Conservation (phyloP, 2,888 invertebrate species). For the Phengaris alcon region DNA sequence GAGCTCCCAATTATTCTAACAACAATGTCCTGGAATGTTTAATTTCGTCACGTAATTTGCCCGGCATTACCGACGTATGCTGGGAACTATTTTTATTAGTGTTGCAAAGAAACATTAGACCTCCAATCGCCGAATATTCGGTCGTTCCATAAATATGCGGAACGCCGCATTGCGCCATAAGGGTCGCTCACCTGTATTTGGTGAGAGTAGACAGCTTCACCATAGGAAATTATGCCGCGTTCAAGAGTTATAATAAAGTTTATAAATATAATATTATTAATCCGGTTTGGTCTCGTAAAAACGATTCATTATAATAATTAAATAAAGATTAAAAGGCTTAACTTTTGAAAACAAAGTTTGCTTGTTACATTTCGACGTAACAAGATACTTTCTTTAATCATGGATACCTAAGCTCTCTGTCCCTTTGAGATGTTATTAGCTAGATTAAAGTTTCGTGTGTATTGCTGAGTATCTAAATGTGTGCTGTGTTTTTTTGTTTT, state of each 20-base stretch:
- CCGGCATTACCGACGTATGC: constrained; percentile 70
- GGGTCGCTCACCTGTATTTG: constrained; percentile 11
- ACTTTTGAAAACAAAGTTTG: not conserved
- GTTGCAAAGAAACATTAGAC: constrained; percentile 17
- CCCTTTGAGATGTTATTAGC: not conserved
- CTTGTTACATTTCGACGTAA: not conserved
- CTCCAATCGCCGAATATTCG: constrained; percentile 11
- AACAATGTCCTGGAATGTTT: constrained; percentile 74
- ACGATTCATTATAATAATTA: not conserved
- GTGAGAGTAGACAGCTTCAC: constrained; percentile 5
- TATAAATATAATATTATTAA: not conserved
- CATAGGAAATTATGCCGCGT: not conserved
- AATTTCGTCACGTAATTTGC: constrained; percentile 78
- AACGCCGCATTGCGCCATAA: constrained; percentile 5
- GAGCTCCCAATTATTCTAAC: constrained; percentile 68
- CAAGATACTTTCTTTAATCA: not conserved
- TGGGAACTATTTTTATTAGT: constrained; percentile 72
- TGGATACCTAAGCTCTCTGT: not conserved
- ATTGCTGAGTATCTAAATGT: not conserved
- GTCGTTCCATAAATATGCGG: constrained; percentile 15
- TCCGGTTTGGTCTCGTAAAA: not conserved
- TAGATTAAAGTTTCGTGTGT: not conserved
- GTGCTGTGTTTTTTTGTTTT: not conserved
- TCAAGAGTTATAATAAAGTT: not conserved
- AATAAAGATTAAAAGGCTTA: constrained; percentile 2